These are phyloP conservation scores for Microcaecilia unicolor DNA, from an alignment of 2,797 vertebrate species.

Conservation along the genomic window DNA sequence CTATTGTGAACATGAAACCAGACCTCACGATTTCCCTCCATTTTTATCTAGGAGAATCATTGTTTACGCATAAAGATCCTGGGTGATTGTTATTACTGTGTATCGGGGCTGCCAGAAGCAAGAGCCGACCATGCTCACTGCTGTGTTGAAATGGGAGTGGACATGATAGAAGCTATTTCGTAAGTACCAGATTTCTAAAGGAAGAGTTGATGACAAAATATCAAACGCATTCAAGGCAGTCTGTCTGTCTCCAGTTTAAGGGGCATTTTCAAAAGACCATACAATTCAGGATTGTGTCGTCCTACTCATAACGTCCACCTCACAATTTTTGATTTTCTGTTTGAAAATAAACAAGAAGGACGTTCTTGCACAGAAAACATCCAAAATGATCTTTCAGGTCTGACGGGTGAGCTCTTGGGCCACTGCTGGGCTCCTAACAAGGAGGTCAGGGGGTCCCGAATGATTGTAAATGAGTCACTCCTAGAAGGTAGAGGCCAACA, in stretches of 20 bases:
- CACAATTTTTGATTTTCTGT: too few relatives aligned
- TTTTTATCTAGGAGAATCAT: conserved; percentile 81
- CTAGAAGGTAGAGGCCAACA: too few relatives aligned
- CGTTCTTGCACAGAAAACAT: too few relatives aligned
- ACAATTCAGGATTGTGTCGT: too few relatives aligned
- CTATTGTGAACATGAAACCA: conserved; percentile 27
- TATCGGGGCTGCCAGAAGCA: conserved; percentile 90
- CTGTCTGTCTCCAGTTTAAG: fast-evolving
- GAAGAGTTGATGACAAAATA: background rate
- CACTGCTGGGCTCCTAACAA: too few relatives aligned
- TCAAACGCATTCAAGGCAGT: background rate
- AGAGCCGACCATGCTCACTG: conserved; percentile 93
- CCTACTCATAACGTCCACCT: too few relatives aligned
- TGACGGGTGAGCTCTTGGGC: too few relatives aligned
- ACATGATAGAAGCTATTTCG: conserved; percentile 99
- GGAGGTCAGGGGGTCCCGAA: too few relatives aligned
- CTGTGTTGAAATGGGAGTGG: conserved; percentile 96
- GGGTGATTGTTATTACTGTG: conserved; percentile 96
- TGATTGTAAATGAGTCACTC: too few relatives aligned
- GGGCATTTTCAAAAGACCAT: too few relatives aligned
- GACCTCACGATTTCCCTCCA: conserved; percentile 22
- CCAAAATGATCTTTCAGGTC: too few relatives aligned
- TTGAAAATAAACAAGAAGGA: too few relatives aligned
- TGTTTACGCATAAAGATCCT: conserved; percentile 96
- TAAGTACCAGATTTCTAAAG: conserved; percentile 56